Evolutionary conservation across 2,888 invertebrate species (phyloP), one percentile per base, ranked within the genome.

Genomic region (Anoplius nigerrimus): DNA sequence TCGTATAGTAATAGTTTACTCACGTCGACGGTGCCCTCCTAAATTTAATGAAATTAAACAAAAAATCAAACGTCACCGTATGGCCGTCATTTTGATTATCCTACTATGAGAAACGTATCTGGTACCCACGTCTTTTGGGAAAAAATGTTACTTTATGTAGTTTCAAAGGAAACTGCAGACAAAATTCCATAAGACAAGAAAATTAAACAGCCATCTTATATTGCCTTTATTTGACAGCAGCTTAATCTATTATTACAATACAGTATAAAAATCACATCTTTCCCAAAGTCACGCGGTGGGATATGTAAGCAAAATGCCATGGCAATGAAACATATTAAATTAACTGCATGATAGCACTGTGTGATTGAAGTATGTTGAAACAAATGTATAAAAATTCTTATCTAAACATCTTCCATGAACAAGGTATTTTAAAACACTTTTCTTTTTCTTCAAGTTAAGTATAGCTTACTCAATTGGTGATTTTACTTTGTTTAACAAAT

Each of bases 141-240:
- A 83, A 82, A 83, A 82, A 79, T 42, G 73, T 75, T 64, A 71
- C 75, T 78, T 75, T 77, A 74, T 78, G 71, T 64, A 61, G 68
- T 66, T 52, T 11, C 34, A 6, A 34, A 34, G 20, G 27, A 48
- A n/a, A 8, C 21, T 27, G 18, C 11, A 48, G 46, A 55, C n/a
- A n/a, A n/a, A 6, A 4, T 53, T 6, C 59, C 52, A 45, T 53
- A 42, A 5, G 66, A 58, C 62, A 45, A 42, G 79, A 58, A 74
- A 72, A 62, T 20, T 55, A 34, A 79, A 74, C 71, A 59, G 20
- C 18, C n/a, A 67, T 58, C 75, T 67, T 13, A 20, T 62, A 61
- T 56, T 24, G 21, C 46, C 57, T 78, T 79, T 76, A 79, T 78
- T n/a, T 79, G 58, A 5, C 34, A 34, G 22, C 15, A 24, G 11